These are phyloP conservation scores for Perdita meconis DNA, from an alignment of 2,888 invertebrate genomes.

Conservation along the genomic window DNA sequence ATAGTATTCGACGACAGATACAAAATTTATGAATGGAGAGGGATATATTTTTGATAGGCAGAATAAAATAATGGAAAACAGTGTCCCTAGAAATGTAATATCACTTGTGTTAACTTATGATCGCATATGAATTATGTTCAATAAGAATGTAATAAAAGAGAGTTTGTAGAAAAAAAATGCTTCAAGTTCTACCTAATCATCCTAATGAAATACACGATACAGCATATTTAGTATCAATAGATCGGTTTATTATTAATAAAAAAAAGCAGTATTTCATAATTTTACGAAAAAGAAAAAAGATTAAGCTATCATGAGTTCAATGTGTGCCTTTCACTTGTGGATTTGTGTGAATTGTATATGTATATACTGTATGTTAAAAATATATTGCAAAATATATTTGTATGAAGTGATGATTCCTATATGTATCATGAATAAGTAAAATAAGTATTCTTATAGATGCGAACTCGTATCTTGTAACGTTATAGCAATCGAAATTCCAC, in stretches of 20 bases:
- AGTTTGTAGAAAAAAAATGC: slow-evolving; percentile 31
- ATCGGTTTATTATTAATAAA: slow-evolving; percentile 4
- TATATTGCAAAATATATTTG: slow-evolving; percentile 65
- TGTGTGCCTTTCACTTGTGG: slow-evolving; percentile 76
- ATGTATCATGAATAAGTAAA: slow-evolving; percentile 24
- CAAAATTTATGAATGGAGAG: slow-evolving; percentile 42
- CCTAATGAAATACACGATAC: background rate
- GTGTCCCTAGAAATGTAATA: slow-evolving; percentile 30
- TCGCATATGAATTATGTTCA: slow-evolving; percentile 33
- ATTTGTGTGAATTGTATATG: slow-evolving; percentile 66
- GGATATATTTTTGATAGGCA: slow-evolving; percentile 66
- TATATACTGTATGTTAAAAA: slow-evolving; percentile 61
- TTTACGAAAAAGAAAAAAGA: slow-evolving; percentile 40
- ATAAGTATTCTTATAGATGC: slow-evolving; percentile 23
- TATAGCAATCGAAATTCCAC: slow-evolving; percentile 18
- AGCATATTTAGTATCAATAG: background rate
- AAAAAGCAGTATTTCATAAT: slow-evolving; percentile 32
- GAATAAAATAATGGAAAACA: slow-evolving; percentile 35
- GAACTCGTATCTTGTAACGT: slow-evolving; percentile 21
- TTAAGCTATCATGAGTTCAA: slow-evolving; percentile 69
- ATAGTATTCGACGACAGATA: slow-evolving; percentile 36
- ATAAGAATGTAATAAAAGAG: slow-evolving; percentile 34
- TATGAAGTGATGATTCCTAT: slow-evolving; percentile 59
- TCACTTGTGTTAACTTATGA: slow-evolving; percentile 33
- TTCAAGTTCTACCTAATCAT: slow-evolving; percentile 10